Conservation (phyloP, 2,888 invertebrate genomes). For the Autographa pulchrina region DNA sequence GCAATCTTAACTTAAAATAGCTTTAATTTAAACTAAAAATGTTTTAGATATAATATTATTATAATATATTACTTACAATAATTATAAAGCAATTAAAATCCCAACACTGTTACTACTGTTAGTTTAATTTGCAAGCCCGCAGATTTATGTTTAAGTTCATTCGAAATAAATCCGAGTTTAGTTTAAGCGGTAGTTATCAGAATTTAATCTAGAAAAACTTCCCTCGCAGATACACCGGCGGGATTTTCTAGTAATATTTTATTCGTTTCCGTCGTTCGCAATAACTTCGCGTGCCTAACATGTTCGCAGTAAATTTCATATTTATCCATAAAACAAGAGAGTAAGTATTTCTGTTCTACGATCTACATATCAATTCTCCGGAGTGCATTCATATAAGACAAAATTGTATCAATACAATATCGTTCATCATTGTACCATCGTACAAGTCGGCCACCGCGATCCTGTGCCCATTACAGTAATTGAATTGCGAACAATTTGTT, state of each 20-base stretch:
- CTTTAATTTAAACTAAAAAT: not conserved
- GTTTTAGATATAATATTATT: not conserved
- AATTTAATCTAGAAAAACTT: slow-evolving; percentile 4
- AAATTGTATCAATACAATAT: slow-evolving; percentile 42
- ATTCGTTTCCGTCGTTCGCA: slow-evolving; percentile 2
- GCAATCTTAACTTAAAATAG: not conserved
- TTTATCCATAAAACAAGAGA: slow-evolving; percentile 17
- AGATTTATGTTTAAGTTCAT: not conserved
- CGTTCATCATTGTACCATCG: slow-evolving; percentile 50
- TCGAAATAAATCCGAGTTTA: not conserved
- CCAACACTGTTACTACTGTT: not conserved
- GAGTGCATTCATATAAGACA: slow-evolving; percentile 30
- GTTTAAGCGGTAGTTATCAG: not conserved
- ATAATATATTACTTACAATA: no score
- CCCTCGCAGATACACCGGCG: not conserved
- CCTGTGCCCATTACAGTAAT: slow-evolving; percentile 73
- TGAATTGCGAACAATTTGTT: slow-evolving; percentile 77
- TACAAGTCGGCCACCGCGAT: slow-evolving; percentile 42
- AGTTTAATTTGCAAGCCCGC: not conserved
- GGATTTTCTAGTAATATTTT: not conserved
- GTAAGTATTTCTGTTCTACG: not conserved
- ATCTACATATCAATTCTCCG: slow-evolving; percentile 19
- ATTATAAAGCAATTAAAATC: not conserved
- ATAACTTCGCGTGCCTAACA: slow-evolving; percentile 7
- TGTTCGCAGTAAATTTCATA: slow-evolving; percentile 9